A percentile compares a stretch with the other conserved stretches of the same genome.
phyloP scores from a whole-genome alignment of 2,797 vertebrate species.

The Gallinago solitaria region DNA sequence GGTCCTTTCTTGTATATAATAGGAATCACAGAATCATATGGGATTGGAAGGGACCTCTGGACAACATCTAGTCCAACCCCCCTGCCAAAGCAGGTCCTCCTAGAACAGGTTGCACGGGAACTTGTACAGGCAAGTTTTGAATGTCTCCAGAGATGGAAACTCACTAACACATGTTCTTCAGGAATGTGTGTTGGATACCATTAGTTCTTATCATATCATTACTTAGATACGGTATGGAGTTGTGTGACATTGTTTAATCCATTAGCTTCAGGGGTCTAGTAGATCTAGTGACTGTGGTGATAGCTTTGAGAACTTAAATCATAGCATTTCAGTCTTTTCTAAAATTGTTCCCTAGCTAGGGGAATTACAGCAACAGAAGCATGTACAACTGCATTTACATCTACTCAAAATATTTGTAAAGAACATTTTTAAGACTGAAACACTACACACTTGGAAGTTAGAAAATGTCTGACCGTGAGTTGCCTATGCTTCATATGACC shows the following conservation, averaged over 20 bases:
- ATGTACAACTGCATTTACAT: not conserved
- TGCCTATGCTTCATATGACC: not conserved
- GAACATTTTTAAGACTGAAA: not conserved
- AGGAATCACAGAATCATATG: too few relatives aligned
- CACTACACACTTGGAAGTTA: not conserved
- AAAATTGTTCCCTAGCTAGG: not conserved
- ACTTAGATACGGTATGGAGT: not conserved
- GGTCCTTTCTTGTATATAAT: not conserved
- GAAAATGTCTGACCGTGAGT: not conserved
- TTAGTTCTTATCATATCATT: not conserved
- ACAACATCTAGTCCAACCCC: too few relatives aligned
- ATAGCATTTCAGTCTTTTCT: not conserved
- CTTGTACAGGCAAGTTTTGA: too few relatives aligned
- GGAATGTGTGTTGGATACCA: not conserved
- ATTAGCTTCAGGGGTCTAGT: not conserved
- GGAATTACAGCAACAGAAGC: not conserved
- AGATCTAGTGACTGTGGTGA: not conserved
- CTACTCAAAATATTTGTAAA: not conserved
- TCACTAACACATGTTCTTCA: fast-evolving
- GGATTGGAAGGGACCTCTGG: too few relatives aligned
- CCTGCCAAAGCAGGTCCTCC: too few relatives aligned
- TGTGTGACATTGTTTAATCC: not conserved
- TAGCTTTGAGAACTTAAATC: not conserved
- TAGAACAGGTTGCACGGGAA: too few relatives aligned
- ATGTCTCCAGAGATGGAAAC: not conserved